Conservation (phyloP, 2,113 vertebrate genomes). For the Passer montanus region DNA sequence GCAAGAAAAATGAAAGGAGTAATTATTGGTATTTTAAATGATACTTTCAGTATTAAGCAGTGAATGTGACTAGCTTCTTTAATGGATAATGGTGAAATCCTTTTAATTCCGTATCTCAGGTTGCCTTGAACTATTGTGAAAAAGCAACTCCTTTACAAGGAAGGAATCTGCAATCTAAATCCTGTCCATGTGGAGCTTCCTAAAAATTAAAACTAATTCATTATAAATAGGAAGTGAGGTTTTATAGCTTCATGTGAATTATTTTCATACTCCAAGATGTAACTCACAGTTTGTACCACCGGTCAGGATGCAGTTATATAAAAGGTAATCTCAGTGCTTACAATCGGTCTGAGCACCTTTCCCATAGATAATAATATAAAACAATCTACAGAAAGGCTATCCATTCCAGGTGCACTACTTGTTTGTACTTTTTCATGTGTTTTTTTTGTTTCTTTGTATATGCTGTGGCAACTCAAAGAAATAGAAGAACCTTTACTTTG, state of each 20-base stretch:
- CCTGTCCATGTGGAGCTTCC: neutral
- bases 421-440: neutral
- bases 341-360: neutral
- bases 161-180: neutral
- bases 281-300: neutral
- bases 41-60: neutral
- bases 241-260: neutral
- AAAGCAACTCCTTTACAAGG: neutral
- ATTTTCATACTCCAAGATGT: neutral
- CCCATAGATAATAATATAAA: neutral
- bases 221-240: neutral
- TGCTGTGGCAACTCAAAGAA: neutral
- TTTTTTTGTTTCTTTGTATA: neutral
- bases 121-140: neutral
- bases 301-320: neutral
- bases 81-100: neutral
- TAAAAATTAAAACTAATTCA: neutral
- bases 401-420: neutral
- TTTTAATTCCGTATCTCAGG: neutral
- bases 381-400: neutral
- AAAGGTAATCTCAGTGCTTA: neutral
- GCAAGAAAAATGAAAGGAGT: neutral
- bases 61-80: neutral
- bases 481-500: neutral
- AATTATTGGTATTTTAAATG: conserved; percentile 5